A percentile compares a stretch with the other conserved stretches of the same genome.
Evolutionary conservation across 2,113 vertebrate genomes (phyloP).

Genomic region (Cynocephalus volans): DNA sequence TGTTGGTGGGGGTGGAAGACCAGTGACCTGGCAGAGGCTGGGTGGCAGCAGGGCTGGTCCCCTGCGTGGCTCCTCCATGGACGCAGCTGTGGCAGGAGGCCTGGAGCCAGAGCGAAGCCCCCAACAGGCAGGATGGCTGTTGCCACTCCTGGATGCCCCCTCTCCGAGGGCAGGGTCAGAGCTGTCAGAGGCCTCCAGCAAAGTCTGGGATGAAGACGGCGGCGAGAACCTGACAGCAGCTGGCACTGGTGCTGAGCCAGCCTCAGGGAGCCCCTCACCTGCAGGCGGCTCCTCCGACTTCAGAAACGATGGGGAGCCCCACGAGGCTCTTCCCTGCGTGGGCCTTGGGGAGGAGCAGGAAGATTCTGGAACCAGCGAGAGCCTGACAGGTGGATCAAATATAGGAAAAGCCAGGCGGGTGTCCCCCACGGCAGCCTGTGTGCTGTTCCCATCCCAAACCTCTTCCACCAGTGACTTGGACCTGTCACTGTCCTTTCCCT

Average conservation of each 20-base stretch:
- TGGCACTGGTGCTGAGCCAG: fast-evolving
- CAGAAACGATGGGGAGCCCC: fast-evolving
- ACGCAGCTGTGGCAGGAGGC: not conserved
- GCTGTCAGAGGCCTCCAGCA: not conserved
- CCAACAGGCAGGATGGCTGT: fast-evolving
- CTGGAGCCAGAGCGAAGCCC: not conserved
- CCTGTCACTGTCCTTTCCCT: not conserved
- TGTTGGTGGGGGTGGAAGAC: not conserved
- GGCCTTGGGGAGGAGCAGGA: not conserved
- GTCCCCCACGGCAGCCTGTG: fast-evolving
- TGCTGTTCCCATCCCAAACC: not conserved
- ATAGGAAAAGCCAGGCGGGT: fast-evolving
- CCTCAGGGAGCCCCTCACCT: not conserved
- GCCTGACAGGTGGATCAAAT: not conserved
- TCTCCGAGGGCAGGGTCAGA: not conserved
- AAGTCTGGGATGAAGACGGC: not conserved
- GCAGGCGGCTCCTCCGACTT: not conserved
- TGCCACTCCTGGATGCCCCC: fast-evolving
- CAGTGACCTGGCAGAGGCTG: fast-evolving
- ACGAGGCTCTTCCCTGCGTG: not conserved
- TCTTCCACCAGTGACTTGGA: not conserved
- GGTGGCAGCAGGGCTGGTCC: not conserved
- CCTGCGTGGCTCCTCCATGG: not conserved
- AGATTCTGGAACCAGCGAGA: not conserved
- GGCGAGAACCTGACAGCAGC: not conserved